Evolutionary conservation across 2,797 vertebrate genomes (phyloP).

Genomic region (Pipistrellus pipistrellus): DNA sequence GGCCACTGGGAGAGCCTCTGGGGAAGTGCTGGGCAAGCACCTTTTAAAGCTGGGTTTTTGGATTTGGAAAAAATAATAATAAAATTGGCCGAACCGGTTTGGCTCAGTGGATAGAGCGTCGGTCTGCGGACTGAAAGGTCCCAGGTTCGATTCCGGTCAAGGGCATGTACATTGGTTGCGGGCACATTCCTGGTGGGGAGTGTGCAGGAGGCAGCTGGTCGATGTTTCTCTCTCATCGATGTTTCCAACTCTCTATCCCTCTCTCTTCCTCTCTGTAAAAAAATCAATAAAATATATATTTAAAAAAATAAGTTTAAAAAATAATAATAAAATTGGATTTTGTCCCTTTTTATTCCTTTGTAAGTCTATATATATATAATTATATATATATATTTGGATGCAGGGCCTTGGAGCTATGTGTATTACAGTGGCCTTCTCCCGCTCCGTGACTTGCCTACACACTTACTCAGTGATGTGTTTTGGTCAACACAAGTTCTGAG

Average conservation of each 20-base stretch:
- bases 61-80: no score
- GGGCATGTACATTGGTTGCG: no score
- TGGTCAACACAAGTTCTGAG: neutral
- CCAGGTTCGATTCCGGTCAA: no score
- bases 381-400: neutral
- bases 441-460: fast-evolving
- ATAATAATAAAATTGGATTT: neutral
- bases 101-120: no score
- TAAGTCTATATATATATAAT: neutral
- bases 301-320: no score
- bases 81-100: neutral
- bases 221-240: no score
- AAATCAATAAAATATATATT: no score
- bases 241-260: no score
- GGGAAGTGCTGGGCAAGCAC: neutral
- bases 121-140: no score
- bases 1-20: neutral
- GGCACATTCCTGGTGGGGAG: no score
- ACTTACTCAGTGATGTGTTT: neutral
- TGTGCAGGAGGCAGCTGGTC: no score
- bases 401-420: neutral
- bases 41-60: neutral
- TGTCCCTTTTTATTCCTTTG: neutral
- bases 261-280: no score
- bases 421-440: neutral